A percentile compares a stretch with the other conserved stretches of the same genome.
Evolutionary conservation across 2,113 vertebrate species (phyloP).

Genomic region (Speoplatyrhinus poulsoni): DNA sequence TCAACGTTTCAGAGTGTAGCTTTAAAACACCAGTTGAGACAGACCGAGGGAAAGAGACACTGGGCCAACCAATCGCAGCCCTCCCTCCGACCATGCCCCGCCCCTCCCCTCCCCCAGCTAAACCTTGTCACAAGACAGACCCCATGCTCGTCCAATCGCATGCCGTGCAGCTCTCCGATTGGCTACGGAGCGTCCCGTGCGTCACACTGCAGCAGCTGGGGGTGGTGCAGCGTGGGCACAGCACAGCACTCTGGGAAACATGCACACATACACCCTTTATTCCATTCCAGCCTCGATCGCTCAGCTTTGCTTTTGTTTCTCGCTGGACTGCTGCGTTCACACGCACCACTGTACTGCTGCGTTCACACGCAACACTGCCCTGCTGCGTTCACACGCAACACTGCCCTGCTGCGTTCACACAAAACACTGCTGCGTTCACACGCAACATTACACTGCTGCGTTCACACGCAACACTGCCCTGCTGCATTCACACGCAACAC

Average conservation of each 20-base stretch:
- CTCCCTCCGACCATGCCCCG: slow-evolving; percentile 42
- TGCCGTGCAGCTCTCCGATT: slow-evolving; percentile 50
- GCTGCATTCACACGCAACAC: too few relatives aligned
- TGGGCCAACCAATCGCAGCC: slow-evolving; percentile 9
- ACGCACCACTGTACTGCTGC: too few relatives aligned
- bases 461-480: too few relatives aligned
- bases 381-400: too few relatives aligned
- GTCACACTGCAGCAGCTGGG: slow-evolving; percentile 1
- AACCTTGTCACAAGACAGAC: slow-evolving; percentile 60
- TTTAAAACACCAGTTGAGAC: neutral
- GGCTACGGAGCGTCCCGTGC: slow-evolving; percentile 43
- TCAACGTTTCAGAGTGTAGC: neutral
- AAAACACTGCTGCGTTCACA: too few relatives aligned
- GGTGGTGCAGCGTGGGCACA: neutral
- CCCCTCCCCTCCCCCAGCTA: slow-evolving; percentile 55
- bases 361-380: too few relatives aligned
- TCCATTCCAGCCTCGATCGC: too few relatives aligned
- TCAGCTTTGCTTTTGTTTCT: too few relatives aligned
- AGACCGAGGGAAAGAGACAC: too few relatives aligned
- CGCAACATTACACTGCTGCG: too few relatives aligned
- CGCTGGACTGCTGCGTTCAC: too few relatives aligned
- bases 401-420: too few relatives aligned
- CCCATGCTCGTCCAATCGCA: slow-evolving; percentile 71
- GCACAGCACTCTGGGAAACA: slow-evolving; percentile 46
- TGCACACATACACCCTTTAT: slow-evolving; percentile 45